Evolutionary conservation across 2,888 invertebrate species (phyloP).

Genomic region (Coenonympha arcania): DNA sequence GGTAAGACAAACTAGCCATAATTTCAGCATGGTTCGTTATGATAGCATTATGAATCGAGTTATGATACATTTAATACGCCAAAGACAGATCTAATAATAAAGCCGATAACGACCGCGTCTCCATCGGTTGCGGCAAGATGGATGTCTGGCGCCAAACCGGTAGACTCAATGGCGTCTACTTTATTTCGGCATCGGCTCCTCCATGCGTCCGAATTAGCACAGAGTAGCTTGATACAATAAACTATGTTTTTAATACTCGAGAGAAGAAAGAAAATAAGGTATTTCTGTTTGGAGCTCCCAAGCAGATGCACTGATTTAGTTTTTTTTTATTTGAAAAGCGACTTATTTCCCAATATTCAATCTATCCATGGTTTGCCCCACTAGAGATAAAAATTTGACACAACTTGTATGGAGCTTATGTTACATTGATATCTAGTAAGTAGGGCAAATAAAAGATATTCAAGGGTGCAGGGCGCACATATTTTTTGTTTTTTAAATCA

Average conservation of each 20-base stretch:
- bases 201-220: constrained; percentile 33
- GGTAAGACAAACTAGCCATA: background rate
- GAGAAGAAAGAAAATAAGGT: background rate
- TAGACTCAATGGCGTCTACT: constrained; percentile 38
- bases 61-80: background rate
- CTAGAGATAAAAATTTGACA: too few species aligned
- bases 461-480: too few species aligned
- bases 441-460: too few species aligned
- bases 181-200: constrained; percentile 34
- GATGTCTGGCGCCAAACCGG: constrained; percentile 43
- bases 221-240: constrained; percentile 5
- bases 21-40: background rate
- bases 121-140: constrained; percentile 21
- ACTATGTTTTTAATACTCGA: background rate
- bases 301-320: too few species aligned
- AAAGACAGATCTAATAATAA: constrained; percentile 12
- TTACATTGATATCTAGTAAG: too few species aligned
- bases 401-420: too few species aligned
- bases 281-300: too few species aligned
- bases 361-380: too few species aligned
- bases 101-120: constrained; percentile 11
- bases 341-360: too few species aligned
- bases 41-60: background rate
- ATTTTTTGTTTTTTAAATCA: too few species aligned
- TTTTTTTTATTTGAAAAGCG: too few species aligned